These are phyloP conservation scores for Geopemphigus sp. DNA, from an alignment of 1,140 invertebrate genomes.

Conservation along the genomic window DNA sequence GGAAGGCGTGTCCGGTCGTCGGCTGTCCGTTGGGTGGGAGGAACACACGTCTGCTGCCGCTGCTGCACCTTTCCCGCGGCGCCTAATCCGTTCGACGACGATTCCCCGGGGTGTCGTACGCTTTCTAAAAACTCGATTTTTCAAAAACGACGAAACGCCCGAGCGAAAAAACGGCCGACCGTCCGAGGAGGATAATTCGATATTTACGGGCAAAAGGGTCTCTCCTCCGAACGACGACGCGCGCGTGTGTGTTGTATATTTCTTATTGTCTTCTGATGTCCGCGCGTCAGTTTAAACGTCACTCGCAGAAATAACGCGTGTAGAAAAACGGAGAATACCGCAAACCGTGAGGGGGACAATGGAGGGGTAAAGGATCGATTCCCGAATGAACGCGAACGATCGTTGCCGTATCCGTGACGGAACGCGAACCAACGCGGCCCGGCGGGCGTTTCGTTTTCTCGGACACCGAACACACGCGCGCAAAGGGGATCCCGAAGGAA, in stretches of 20 bases:
- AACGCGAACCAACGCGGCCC: too few species aligned
- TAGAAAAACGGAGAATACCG: constrained; percentile 16
- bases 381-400: too few species aligned
- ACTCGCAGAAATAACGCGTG: constrained; percentile 26
- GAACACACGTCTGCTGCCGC: neutral
- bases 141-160: too few species aligned
- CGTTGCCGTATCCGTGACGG: too few species aligned
- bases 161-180: too few species aligned
- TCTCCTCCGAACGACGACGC: neutral
- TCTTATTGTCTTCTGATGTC: constrained; percentile 46
- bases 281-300: constrained; percentile 42
- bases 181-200: constrained; percentile 38
- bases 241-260: constrained; percentile 22
- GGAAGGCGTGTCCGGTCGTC: constrained; percentile 29
- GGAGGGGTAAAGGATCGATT: too few species aligned
- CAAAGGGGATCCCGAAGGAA: too few species aligned
- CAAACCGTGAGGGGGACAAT: too few species aligned
- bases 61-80: too few species aligned
- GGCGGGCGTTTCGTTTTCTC: too few species aligned
- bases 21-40: constrained; percentile 15
- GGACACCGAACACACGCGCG: too few species aligned
- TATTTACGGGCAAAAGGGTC: constrained; percentile 14
- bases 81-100: constrained; percentile 11
- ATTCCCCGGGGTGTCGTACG: constrained; percentile 42
- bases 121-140: constrained; percentile 49